phyloP scores from a whole-genome alignment of 2,113 vertebrate species.

The Hypanus sabinus region DNA sequence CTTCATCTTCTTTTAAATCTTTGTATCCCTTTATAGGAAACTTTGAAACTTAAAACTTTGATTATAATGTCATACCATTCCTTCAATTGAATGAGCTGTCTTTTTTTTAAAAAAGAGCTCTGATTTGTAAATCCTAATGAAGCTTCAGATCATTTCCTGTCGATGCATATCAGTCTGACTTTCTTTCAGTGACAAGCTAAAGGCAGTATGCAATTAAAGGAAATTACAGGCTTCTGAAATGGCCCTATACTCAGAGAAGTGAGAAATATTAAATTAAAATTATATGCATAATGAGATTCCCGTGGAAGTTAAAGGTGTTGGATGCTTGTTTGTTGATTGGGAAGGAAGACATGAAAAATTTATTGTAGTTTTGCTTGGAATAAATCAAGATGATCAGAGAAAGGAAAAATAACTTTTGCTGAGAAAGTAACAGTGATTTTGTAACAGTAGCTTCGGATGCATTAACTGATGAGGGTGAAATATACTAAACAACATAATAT shows the following conservation, averaged over 20 bases:
- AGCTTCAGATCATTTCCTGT: neutral
- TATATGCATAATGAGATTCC: neutral
- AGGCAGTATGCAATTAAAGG: neutral
- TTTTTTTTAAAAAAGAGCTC: neutral
- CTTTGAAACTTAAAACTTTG: neutral
- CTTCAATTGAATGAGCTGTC: neutral
- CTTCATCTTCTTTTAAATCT: neutral
- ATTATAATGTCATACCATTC: neutral
- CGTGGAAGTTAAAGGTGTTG: neutral
- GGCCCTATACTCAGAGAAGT: neutral
- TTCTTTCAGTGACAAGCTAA: neutral
- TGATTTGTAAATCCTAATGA: neutral
- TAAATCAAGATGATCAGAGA: neutral
- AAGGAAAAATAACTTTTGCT: neutral
- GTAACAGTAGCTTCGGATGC: neutral
- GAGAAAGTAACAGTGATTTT: neutral
- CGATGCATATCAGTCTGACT: neutral
- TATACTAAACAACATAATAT: neutral
- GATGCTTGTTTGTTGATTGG: no score
- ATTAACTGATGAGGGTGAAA: neutral
- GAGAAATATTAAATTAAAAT: neutral
- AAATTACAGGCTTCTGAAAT: neutral
- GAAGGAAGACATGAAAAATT: neutral
- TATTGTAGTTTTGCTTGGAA: no score
- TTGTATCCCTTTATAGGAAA: neutral